phyloP scores from a whole-genome alignment of 2,113 vertebrate genomes.

The Oncorhynchus masou region DNA sequence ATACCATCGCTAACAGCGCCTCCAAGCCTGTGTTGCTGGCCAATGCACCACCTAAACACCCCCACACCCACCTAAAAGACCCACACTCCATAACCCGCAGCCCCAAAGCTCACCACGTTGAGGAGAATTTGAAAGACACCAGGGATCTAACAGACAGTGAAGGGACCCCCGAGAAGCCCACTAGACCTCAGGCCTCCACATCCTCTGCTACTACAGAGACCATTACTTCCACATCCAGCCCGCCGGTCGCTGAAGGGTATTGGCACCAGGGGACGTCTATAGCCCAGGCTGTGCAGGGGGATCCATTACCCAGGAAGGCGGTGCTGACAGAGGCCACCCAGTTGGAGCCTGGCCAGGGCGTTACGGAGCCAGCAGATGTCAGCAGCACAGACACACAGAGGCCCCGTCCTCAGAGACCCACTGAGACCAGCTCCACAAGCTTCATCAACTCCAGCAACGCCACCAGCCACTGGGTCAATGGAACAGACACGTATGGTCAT shows the following conservation, averaged over 20 bases:
- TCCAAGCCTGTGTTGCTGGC: constrained; percentile 17
- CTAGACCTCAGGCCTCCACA: not conserved
- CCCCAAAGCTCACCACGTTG: not conserved
- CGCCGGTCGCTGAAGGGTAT: too few relatives aligned
- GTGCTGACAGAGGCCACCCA: not conserved
- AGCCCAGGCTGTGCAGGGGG: too few relatives aligned
- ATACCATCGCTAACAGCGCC: constrained; percentile 4
- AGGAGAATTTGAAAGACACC: too few relatives aligned
- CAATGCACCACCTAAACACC: not conserved
- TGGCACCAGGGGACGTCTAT: too few relatives aligned
- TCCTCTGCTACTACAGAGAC: not conserved
- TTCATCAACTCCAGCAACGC: not conserved
- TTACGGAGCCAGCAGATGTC: constrained; percentile 8
- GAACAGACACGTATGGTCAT: too few relatives aligned
- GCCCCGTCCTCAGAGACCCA: too few relatives aligned
- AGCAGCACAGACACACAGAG: not conserved
- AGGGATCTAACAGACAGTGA: not conserved
- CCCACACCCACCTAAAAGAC: constrained; percentile 14
- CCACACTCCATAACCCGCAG: not conserved
- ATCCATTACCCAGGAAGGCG: not conserved
- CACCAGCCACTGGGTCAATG: too few relatives aligned
- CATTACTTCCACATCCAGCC: too few relatives aligned
- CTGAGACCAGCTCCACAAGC: too few relatives aligned
- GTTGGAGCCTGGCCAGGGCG: not conserved
- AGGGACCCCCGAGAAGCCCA: not conserved